These are phyloP conservation scores for Drosophila tripunctata DNA, from an alignment of 2,888 invertebrate genomes.

Conservation along the genomic window DNA sequence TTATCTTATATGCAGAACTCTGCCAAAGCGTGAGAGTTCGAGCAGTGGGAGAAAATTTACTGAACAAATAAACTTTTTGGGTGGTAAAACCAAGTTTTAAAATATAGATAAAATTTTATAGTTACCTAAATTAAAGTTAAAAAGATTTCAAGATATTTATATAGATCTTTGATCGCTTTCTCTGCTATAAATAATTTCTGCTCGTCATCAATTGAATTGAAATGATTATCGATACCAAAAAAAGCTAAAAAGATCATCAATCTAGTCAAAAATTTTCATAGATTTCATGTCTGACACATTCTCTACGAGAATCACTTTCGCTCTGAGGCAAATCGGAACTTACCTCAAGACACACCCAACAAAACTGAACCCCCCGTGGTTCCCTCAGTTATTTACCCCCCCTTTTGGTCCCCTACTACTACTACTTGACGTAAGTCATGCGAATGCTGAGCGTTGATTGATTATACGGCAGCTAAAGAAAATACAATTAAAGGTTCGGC, in stretches of 20 bases:
- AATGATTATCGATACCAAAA: background rate
- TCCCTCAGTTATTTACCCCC: background rate
- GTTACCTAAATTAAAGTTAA: background rate
- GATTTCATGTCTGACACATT: conserved; percentile 6
- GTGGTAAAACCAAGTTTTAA: conserved; percentile 14
- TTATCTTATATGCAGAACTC: conserved; percentile 25
- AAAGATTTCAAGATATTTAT: no score
- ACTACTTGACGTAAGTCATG: conserved; percentile 12
- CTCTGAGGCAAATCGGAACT: conserved; percentile 5
- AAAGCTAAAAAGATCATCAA: conserved; percentile 11
- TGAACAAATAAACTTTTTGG: conserved; percentile 19
- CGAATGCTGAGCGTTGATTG: conserved; percentile 57
- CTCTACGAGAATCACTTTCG: conserved; percentile 36
- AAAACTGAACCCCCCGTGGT: background rate
- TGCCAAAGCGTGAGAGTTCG: conserved; percentile 42
- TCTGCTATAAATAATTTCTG: background rate
- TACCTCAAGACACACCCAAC: conserved; percentile 41
- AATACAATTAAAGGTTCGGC: conserved; percentile 72
- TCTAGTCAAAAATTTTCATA: conserved; percentile 4
- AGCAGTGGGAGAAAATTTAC: conserved; percentile 10
- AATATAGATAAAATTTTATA: background rate
- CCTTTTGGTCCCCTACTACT: background rate
- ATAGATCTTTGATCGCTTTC: background rate
- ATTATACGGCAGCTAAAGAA: conserved; percentile 55
- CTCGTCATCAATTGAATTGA: background rate